phyloP scores from a whole-genome alignment of 2,888 invertebrate genomes.

The Acleris sparsana region DNA sequence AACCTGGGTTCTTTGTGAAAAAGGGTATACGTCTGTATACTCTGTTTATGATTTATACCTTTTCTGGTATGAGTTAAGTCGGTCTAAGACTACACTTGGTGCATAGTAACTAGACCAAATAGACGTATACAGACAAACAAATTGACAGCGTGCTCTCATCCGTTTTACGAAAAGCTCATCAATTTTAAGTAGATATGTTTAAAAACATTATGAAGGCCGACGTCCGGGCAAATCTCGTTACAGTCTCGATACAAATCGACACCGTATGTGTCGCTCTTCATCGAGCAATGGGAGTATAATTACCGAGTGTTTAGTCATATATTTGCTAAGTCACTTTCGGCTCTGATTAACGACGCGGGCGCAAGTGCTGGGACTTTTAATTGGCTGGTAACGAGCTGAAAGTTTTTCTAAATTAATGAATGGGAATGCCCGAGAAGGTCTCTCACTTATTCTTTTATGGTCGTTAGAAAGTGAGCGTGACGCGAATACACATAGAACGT shows the following conservation, averaged over 20 bases:
- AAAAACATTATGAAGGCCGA: background rate
- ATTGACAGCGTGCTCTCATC: background rate
- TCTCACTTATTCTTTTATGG: constrained; percentile 58
- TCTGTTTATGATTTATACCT: too few relatives aligned
- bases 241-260: constrained; percentile 5
- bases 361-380: constrained; percentile 64
- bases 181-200: too few relatives aligned
- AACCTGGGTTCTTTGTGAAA: too few relatives aligned
- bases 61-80: too few relatives aligned
- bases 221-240: background rate
- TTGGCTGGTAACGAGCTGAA: constrained; percentile 69
- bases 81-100: background rate
- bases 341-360: constrained; percentile 61
- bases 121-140: background rate
- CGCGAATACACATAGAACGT: constrained; percentile 16
- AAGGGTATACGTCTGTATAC: too few relatives aligned
- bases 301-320: constrained; percentile 28
- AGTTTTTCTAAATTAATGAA: constrained; percentile 73
- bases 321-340: constrained; percentile 63
- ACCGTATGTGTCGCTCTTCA: constrained; percentile 11
- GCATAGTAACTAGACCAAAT: background rate
- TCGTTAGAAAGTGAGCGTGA: constrained; percentile 68
- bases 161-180: too few relatives aligned
- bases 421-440: constrained; percentile 59
- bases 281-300: constrained; percentile 25